These are phyloP conservation scores for Antedon mediterranea DNA, from an alignment of 53 echinoderm and acorn worm species.

Conservation along the genomic window DNA sequence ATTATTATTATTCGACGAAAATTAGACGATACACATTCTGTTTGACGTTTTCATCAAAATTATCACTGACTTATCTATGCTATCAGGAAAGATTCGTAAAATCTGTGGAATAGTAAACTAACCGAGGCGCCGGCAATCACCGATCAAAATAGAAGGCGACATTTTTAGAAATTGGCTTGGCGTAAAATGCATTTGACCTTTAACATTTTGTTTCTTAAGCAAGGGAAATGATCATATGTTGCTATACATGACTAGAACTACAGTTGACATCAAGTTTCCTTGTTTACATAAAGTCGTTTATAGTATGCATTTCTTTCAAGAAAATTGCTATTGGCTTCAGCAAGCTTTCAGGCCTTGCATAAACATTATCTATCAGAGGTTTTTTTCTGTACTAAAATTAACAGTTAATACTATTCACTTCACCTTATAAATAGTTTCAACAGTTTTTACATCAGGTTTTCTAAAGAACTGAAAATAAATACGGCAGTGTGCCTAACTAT, in stretches of 20 bases:
- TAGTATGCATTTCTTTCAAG: background rate
- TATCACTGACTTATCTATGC: background rate
- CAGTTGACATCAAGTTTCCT: background rate
- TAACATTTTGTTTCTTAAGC: background rate
- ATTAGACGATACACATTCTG: too few relatives aligned
- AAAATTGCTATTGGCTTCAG: too few relatives aligned
- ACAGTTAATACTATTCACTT: too few relatives aligned
- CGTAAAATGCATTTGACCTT: background rate
- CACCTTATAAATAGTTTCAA: too few relatives aligned
- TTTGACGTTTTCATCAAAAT: background rate
- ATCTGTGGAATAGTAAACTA: background rate
- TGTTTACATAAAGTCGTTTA: background rate
- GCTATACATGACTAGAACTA: background rate
- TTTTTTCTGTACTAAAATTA: too few relatives aligned
- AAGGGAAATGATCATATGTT: background rate
- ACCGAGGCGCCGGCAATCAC: background rate
- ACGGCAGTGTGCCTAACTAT: too few relatives aligned
- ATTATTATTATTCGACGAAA: too few relatives aligned
- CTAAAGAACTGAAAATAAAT: too few relatives aligned
- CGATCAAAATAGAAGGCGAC: background rate
- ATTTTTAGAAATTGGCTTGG: background rate
- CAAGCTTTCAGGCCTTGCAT: too few relatives aligned
- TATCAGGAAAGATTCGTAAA: background rate
- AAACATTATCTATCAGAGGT: too few relatives aligned
- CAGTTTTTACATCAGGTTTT: too few relatives aligned